phyloP scores from a whole-genome alignment of 2,113 vertebrate genomes.

The Herpetotheres cachinnans region DNA sequence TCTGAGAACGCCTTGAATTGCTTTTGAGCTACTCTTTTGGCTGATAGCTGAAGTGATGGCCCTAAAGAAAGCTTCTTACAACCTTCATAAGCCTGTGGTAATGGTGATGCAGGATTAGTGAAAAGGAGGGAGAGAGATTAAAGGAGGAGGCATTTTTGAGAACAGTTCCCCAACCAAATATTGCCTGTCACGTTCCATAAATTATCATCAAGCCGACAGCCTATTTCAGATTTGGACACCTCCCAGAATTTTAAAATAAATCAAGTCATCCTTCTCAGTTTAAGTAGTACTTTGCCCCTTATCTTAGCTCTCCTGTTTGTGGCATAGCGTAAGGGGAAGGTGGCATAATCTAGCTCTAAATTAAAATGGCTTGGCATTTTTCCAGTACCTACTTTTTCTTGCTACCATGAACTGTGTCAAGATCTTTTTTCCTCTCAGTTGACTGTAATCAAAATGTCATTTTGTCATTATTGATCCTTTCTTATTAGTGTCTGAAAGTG shows the following conservation, averaged over 20 bases:
- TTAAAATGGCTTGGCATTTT: slow-evolving; percentile 12
- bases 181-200: not conserved
- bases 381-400: slow-evolving; percentile 5
- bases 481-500: not conserved
- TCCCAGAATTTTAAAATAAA: slow-evolving; percentile 15
- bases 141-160: not conserved
- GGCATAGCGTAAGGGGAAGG: not conserved
- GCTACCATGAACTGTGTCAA: not conserved
- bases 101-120: not conserved
- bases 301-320: slow-evolving; percentile 1
- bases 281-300: slow-evolving; percentile 10
- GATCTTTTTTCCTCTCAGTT: not conserved
- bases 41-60: not conserved
- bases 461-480: slow-evolving; percentile 35
- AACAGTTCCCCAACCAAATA: not conserved
- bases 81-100: not conserved
- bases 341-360: slow-evolving; percentile 5
- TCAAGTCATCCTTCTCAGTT: not conserved
- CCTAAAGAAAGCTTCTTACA: not conserved
- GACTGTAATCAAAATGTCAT: slow-evolving; percentile 29
- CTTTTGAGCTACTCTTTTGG: not conserved
- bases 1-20: not conserved
- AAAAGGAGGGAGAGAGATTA: not conserved
- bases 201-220: slow-evolving; percentile 26
- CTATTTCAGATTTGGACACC: slow-evolving; percentile 29